Evolutionary conservation across 1,140 invertebrate genomes (phyloP).

Genomic region (Galendromus occidentalis): DNA sequence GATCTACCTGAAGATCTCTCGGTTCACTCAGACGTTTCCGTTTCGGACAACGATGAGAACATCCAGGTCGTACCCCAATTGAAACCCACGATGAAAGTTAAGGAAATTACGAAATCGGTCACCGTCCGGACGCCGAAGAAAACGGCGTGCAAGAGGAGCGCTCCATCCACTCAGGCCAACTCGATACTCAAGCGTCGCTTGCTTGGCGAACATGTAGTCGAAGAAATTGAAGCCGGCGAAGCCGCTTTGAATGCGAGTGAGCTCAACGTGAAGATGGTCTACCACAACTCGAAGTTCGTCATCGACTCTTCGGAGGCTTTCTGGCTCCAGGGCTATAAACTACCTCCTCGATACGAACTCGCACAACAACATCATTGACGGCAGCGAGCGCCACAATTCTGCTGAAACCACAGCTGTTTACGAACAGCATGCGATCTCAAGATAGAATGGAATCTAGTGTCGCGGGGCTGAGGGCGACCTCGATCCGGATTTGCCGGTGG

Average conservation of each 20-base stretch:
- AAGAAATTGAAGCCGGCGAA: neutral
- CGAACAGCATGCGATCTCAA: no score
- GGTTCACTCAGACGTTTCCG: neutral
- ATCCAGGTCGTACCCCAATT: slow-evolving; percentile 1
- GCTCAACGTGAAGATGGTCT: slow-evolving; percentile 6
- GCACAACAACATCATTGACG: neutral
- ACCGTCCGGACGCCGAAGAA: slow-evolving; percentile 6
- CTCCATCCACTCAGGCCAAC: neutral
- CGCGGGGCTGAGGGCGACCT: no score
- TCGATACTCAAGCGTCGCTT: neutral
- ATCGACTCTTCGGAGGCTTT: slow-evolving; percentile 7
- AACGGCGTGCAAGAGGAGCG: neutral
- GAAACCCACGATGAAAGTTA: neutral
- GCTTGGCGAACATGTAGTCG: neutral
- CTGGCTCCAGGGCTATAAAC: slow-evolving; percentile 7
- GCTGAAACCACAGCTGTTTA: no score
- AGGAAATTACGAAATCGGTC: neutral
- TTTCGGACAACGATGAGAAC: neutral
- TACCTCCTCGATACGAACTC: neutral
- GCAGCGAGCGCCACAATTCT: no score
- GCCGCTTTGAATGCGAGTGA: neutral
- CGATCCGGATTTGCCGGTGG: no score
- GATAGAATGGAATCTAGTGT: no score
- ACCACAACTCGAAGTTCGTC: slow-evolving; percentile 7
- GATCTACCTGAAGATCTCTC: slow-evolving; percentile 3